Conservation (phyloP, 1,140 invertebrate species). For the Protaetia brevitarsis region DNA sequence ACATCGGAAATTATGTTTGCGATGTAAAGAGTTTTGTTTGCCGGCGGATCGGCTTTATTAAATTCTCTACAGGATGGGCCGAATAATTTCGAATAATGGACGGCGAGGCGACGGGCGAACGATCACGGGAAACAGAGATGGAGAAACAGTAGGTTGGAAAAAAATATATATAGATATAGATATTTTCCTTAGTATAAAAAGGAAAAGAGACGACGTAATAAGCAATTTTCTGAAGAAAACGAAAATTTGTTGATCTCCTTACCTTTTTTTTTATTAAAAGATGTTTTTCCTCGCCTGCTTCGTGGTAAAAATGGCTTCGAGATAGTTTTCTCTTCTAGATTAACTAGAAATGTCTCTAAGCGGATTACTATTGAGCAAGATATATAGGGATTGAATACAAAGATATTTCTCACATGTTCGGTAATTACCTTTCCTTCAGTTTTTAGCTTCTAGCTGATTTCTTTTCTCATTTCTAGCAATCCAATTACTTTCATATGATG, state of each 20-base stretch:
- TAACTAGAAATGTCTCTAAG: too few relatives aligned
- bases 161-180: background rate
- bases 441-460: too few relatives aligned
- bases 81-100: conserved; percentile 20
- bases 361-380: too few relatives aligned
- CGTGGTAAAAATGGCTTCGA: background rate
- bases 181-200: background rate
- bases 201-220: background rate
- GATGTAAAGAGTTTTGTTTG: conserved; percentile 24
- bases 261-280: conserved; percentile 1
- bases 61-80: conserved; percentile 24
- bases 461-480: too few relatives aligned
- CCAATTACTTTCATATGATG: too few relatives aligned
- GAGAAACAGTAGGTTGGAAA: background rate
- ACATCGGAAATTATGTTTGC: conserved; percentile 38
- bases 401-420: too few relatives aligned
- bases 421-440: too few relatives aligned
- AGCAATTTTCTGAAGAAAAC: background rate
- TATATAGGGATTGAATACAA: too few relatives aligned
- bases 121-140: background rate
- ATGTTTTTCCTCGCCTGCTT: background rate
- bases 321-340: background rate
- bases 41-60: conserved; percentile 16
- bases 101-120: background rate
- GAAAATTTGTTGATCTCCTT: background rate